These are phyloP conservation scores for Diarsia rubi DNA, from an alignment of 2,888 invertebrate species.

Conservation along the genomic window DNA sequence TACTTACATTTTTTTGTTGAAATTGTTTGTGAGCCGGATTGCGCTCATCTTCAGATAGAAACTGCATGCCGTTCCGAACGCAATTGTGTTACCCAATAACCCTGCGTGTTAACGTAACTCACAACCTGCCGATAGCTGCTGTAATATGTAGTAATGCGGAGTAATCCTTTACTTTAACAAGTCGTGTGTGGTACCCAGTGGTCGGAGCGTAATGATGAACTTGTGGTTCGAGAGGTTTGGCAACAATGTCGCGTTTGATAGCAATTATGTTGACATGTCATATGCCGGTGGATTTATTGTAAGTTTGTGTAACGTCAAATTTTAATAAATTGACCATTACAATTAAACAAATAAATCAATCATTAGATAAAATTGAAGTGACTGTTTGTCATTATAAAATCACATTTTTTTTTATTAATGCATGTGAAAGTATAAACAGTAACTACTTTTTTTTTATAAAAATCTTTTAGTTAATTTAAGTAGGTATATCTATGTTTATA, in stretches of 20 bases:
- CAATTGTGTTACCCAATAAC: constrained; percentile 23
- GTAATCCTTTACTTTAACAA: constrained; percentile 19
- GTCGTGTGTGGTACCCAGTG: constrained; percentile 43
- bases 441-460: too few relatives aligned
- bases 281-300: constrained; percentile 51
- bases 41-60: background rate
- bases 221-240: constrained; percentile 76
- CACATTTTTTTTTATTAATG: too few relatives aligned
- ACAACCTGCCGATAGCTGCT: constrained; percentile 1
- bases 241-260: constrained; percentile 66
- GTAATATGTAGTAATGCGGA: constrained; percentile 48
- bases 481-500: background rate
- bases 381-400: too few relatives aligned
- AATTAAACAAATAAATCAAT: too few relatives aligned
- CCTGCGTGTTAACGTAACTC: constrained; percentile 46
- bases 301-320: constrained; percentile 29
- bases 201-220: constrained; percentile 65
- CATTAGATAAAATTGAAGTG: too few relatives aligned
- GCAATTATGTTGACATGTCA: constrained; percentile 57
- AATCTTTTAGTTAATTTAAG: too few relatives aligned
- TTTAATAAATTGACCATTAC: background rate
- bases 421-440: too few relatives aligned
- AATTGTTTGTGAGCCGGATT: too few relatives aligned
- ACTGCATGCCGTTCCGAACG: constrained; percentile 11
- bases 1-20: too few relatives aligned